A percentile compares a stretch with the other conserved stretches of the same genome.
Evolutionary conservation across 1,140 invertebrate species (phyloP).

Genomic region (Geopemphigus sp.): DNA sequence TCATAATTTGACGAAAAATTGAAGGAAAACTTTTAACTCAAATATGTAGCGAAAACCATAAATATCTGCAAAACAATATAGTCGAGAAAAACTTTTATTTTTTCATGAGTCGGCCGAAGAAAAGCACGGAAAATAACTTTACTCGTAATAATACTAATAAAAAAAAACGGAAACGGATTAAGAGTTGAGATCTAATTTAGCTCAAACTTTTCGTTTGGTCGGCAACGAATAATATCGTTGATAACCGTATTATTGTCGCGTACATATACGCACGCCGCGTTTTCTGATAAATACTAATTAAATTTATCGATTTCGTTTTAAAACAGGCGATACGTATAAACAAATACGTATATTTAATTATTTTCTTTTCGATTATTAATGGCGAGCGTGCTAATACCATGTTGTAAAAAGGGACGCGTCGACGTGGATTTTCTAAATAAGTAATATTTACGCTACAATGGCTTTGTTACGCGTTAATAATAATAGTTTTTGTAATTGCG

Average conservation of each 20-base stretch:
- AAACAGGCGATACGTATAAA: too few species aligned
- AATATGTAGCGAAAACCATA: background rate
- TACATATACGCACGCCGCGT: too few species aligned
- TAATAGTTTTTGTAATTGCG: too few species aligned
- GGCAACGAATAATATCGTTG: background rate
- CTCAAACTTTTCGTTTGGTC: background rate
- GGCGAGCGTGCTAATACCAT: too few species aligned
- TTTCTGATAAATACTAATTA: background rate
- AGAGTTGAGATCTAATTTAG: background rate
- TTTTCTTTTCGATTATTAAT: too few species aligned
- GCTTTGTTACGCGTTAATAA: too few species aligned
- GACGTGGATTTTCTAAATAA: too few species aligned
- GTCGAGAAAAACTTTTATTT: background rate
- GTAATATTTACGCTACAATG: background rate
- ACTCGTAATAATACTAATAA: slow-evolving; percentile 1
- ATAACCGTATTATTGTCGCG: background rate
- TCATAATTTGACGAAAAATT: background rate
- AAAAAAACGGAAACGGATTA: background rate
- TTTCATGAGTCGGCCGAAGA: background rate
- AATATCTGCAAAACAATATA: background rate
- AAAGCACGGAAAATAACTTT: background rate
- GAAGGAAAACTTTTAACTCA: background rate
- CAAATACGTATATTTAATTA: too few species aligned
- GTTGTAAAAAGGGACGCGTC: too few species aligned
- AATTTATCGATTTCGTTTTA: background rate